Evolutionary conservation across 1,140 invertebrate species (phyloP), one percentile per base, ranked within the genome.

Genomic region (Scaptomyza pallida): DNA sequence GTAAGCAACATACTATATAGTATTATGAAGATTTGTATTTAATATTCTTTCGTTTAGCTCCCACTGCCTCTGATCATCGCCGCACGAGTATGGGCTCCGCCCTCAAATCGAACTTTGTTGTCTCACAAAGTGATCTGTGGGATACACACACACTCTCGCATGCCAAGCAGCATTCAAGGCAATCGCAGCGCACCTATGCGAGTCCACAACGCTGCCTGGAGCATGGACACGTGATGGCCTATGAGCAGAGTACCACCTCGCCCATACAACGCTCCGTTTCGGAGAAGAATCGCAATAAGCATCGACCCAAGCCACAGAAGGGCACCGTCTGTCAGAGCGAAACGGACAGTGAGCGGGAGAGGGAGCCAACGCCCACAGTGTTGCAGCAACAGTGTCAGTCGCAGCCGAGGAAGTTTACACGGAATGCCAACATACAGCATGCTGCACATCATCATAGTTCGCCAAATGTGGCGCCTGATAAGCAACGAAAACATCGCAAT

Each of bases 81-180:
- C 86, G 90, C 21, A 90, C 90, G 4, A 91, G 90, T 60, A 91
- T 91, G 86, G 90, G 90, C 13, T 54, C 88, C 21, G 89, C 88
- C 5, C 89, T 93, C 15, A 93, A 93, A 75, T 93, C 93, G 55
- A 93, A 93, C 59, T 94, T 93, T 72, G 93, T 94, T 41, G 93
- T 94, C n/a, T 93, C 93, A 1, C 93, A 94, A 73, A 94, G 93
- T 68, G 93, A 94, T 72, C 76, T 94, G n/a, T 94, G 93, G 93
- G 93, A 94, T 71, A 94, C 93, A 0, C 93, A 93, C 60, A 94
- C 93, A 0, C 93, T 94, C 63, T 93, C 93, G n/a, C 93, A 94
- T 69, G 91, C 91, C 47, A 93, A 93, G 70, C 92, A 93, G 56
- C 92, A 93, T 10, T 92, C 92, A 44, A 91, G 93, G 77, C 91